phyloP scores from a whole-genome alignment of 92 coral and sea anemone species.

The Plumapathes pennacea region DNA sequence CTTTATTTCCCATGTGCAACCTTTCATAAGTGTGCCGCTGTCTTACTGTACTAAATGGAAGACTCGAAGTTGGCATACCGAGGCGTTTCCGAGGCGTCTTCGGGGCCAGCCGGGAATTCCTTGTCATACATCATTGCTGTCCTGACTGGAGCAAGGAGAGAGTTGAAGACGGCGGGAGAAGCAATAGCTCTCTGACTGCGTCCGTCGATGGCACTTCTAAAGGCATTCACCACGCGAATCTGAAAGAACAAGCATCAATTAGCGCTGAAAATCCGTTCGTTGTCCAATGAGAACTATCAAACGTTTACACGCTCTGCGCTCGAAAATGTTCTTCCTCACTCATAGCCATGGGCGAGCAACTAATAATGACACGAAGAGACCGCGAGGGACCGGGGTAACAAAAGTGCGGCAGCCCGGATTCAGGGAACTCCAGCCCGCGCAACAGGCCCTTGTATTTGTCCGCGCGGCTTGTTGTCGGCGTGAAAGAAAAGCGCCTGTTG shows the following conservation, averaged over 20 bases:
- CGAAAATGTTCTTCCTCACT: neutral
- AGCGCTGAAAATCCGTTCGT: too few relatives aligned
- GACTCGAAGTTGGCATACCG: constrained; percentile 91
- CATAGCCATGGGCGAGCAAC: neutral
- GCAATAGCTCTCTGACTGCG: constrained; percentile 97
- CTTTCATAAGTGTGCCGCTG: too few relatives aligned
- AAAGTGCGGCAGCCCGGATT: too few relatives aligned
- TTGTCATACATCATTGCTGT: constrained; percentile 95
- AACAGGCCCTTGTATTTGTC: too few relatives aligned
- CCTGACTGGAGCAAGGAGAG: constrained; percentile 97
- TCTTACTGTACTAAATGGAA: constrained; percentile 67
- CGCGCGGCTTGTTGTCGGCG: too few relatives aligned
- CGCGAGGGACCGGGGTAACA: too few relatives aligned
- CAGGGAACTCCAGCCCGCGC: too few relatives aligned
- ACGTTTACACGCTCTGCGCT: neutral
- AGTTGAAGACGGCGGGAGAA: constrained; percentile 97
- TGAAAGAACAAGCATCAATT: constrained; percentile 25
- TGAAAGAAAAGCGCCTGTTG: too few relatives aligned
- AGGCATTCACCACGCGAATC: constrained; percentile 99
- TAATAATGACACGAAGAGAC: too few relatives aligned
- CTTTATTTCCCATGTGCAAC: too few relatives aligned
- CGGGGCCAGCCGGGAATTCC: constrained; percentile 57
- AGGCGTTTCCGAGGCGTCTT: constrained; percentile 60
- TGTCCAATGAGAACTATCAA: too few relatives aligned
- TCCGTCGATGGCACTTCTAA: constrained; percentile 96